Conservation (phyloP, 2,888 invertebrate genomes). For the Scaeva pyrastri region DNA sequence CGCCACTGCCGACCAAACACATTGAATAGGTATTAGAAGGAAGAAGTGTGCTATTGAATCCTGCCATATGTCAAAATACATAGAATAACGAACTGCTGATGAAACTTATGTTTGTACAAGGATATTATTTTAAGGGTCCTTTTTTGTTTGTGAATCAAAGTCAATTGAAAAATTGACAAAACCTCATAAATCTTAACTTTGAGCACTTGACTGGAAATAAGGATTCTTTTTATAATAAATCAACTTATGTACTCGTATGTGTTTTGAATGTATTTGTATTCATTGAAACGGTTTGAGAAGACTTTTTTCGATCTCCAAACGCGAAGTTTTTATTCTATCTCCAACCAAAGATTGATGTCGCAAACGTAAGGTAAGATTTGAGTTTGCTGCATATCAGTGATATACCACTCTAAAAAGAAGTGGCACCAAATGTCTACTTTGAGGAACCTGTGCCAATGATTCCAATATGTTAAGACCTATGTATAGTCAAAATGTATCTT, state of each 20-base stretch:
- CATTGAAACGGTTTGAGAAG: too few relatives aligned
- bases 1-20: constrained; percentile 14
- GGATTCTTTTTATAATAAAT: not conserved
- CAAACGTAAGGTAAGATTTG: too few relatives aligned
- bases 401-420: too few relatives aligned
- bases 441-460: too few relatives aligned
- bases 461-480: too few relatives aligned
- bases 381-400: too few relatives aligned
- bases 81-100: not conserved
- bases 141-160: not conserved
- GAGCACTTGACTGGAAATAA: not conserved
- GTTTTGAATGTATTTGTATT: too few relatives aligned
- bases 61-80: constrained; percentile 50
- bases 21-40: not conserved
- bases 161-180: constrained; percentile 10
- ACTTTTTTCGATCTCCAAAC: too few relatives aligned
- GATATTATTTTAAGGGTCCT: not conserved
- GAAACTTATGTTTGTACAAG: not conserved
- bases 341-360: too few relatives aligned
- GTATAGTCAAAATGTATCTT: too few relatives aligned
- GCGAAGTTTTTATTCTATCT: too few relatives aligned
- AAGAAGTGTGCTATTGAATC: constrained; percentile 65
- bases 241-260: not conserved
- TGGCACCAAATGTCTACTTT: too few relatives aligned
- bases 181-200: not conserved